A percentile compares a stretch with the other conserved stretches of the same genome.
Evolutionary conservation across 2,113 vertebrate genomes (phyloP).

Genomic region (Melanotaenia duboulayi): DNA sequence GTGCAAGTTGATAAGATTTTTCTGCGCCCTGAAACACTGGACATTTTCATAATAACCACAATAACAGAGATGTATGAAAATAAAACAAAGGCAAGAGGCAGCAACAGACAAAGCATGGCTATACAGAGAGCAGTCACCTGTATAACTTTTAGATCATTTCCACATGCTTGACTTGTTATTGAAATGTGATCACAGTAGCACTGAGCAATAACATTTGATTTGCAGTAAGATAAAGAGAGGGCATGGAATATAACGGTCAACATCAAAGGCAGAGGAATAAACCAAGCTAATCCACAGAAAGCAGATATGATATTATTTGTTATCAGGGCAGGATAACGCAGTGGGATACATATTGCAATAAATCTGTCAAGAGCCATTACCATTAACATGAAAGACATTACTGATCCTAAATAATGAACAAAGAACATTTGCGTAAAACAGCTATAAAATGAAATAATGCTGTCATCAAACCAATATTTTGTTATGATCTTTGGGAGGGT

Average conservation of each 20-base stretch:
- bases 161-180: constrained; percentile 65
- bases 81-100: constrained; percentile 73
- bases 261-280: constrained; percentile 57
- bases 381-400: constrained; percentile 69
- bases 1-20: constrained; percentile 75
- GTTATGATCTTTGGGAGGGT: constrained; percentile 73
- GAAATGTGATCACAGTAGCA: constrained; percentile 75
- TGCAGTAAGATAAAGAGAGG: constrained; percentile 64
- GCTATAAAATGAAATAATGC: constrained; percentile 54
- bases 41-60: constrained; percentile 62
- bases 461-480: constrained; percentile 69
- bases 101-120: constrained; percentile 72
- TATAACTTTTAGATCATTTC: background rate
- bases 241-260: constrained; percentile 7
- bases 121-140: constrained; percentile 10
- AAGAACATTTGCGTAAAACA: constrained; percentile 80
- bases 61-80: constrained; percentile 73
- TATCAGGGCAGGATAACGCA: constrained; percentile 69
- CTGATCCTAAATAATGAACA: constrained; percentile 72
- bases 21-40: constrained; percentile 48
- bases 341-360: constrained; percentile 70
- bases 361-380: constrained; percentile 79
- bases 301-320: constrained; percentile 60
- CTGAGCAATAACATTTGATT: constrained; percentile 72
- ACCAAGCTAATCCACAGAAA: constrained; percentile 67